Conservation (phyloP, 2,888 invertebrate genomes). For the Sminthurides aquaticus region DNA sequence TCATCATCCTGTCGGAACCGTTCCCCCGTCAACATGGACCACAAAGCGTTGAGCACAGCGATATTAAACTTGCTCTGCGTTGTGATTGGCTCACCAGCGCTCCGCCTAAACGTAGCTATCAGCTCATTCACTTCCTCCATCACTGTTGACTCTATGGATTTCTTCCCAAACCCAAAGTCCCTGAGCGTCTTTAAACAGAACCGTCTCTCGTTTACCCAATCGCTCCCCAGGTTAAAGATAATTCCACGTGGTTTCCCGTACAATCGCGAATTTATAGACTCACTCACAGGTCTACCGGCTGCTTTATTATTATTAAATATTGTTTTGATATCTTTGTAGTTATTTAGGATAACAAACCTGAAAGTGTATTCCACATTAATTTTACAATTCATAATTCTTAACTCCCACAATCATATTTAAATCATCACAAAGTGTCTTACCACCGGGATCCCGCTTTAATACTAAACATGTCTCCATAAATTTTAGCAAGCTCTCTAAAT, state of each 20-base stretch:
- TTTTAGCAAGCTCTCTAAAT: too few species aligned
- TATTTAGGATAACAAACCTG: slow-evolving; percentile 28
- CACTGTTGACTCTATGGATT: slow-evolving; percentile 35
- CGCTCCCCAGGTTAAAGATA: slow-evolving; percentile 30
- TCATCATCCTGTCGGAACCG: slow-evolving; percentile 36
- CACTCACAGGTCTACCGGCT: slow-evolving; percentile 18
- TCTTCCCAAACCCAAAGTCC: slow-evolving; percentile 39
- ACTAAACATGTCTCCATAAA: too few species aligned
- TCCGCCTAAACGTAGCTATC: slow-evolving; percentile 24
- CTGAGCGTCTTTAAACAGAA: slow-evolving; percentile 29
- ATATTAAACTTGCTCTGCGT: slow-evolving; percentile 36
- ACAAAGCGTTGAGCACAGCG: slow-evolving; percentile 35
- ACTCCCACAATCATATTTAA: too few species aligned
- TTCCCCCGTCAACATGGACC: slow-evolving; percentile 32
- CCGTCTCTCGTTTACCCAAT: slow-evolving; percentile 34
- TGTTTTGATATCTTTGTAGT: slow-evolving; percentile 26
- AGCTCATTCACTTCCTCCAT: slow-evolving; percentile 36
- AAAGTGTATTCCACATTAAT: too few species aligned
- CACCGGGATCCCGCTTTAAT: too few species aligned
- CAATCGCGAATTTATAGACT: not conserved
- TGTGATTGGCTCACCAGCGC: slow-evolving; percentile 30
- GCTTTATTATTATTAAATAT: slow-evolving; percentile 26
- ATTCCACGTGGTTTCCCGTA: slow-evolving; percentile 24
- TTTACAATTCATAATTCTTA: too few species aligned
- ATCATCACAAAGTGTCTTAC: too few species aligned